Conservation (phyloP, 2,888 invertebrate species). For the Terebella lapidaria region DNA sequence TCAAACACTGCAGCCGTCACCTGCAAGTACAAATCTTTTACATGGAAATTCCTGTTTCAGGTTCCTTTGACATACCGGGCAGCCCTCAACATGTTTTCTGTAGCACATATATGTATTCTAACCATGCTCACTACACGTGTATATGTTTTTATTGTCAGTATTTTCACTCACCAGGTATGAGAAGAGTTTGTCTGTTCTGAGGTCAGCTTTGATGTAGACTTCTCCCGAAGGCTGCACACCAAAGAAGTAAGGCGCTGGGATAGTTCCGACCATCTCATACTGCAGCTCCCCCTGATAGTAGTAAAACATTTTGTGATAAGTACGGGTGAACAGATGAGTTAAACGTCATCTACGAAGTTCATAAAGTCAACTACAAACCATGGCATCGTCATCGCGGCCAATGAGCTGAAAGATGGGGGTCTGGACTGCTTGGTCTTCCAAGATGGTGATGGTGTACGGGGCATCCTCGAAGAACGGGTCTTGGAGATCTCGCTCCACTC, state of each 20-base stretch:
- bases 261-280: constrained; percentile 26
- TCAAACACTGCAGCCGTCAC: constrained; percentile 22
- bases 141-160: too few species aligned
- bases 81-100: too few species aligned
- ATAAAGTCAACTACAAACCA: constrained; percentile 10
- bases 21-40: constrained; percentile 13
- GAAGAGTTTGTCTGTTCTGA: constrained; percentile 23
- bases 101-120: too few species aligned
- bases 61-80: too few species aligned
- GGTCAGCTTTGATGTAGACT: constrained; percentile 23
- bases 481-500: constrained; percentile 24
- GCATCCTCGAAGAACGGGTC: constrained; percentile 23
- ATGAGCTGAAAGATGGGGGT: constrained; percentile 5
- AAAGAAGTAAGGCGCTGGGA: constrained; percentile 27
- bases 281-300: constrained; percentile 25
- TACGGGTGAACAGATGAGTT: not conserved
- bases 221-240: constrained; percentile 20
- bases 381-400: constrained; percentile 17
- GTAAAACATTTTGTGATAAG: not conserved
- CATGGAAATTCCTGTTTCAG: too few species aligned
- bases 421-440: constrained; percentile 16
- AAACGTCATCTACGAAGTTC: not conserved
- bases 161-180: constrained; percentile 31
- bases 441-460: constrained; percentile 16
- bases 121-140: too few species aligned